Evolutionary conservation across 37 sponge, comb jelly and placozoan species (phyloP).

Genomic region (Axinella damicornis): DNA sequence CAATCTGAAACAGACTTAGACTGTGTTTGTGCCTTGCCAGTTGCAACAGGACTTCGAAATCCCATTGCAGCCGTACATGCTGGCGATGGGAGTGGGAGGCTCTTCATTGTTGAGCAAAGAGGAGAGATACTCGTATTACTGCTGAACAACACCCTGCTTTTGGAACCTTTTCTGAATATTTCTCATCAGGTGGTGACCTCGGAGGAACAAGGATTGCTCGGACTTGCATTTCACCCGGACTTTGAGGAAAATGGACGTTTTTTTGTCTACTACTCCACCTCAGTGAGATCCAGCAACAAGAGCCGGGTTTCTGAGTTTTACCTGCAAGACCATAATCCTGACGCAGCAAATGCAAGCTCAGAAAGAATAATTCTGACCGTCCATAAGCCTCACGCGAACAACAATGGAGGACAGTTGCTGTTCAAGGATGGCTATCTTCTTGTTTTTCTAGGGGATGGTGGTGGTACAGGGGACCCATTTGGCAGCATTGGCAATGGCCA

Average conservation of each 20-base stretch:
- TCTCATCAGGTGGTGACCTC: slow-evolving; percentile 22
- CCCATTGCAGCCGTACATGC: slow-evolving; percentile 64
- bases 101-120: slow-evolving; percentile 84
- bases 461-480: slow-evolving; percentile 66
- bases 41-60: slow-evolving; percentile 59
- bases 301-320: slow-evolving; percentile 59
- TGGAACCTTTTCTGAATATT: slow-evolving; percentile 74
- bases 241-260: slow-evolving; percentile 58
- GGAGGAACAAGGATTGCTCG: slow-evolving; percentile 83
- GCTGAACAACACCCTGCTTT: slow-evolving; percentile 27
- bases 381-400: slow-evolving; percentile 66
- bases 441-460: slow-evolving; percentile 84
- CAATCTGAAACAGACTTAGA: background rate
- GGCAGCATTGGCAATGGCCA: slow-evolving; percentile 47
- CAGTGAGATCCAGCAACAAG: background rate
- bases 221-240: slow-evolving; percentile 82
- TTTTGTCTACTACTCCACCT: slow-evolving; percentile 68
- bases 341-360: slow-evolving; percentile 17
- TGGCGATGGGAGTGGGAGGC: slow-evolving; percentile 63
- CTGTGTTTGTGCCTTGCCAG: slow-evolving; percentile 72
- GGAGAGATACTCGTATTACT: slow-evolving; percentile 59
- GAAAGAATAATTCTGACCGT: slow-evolving; percentile 62
- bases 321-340: background rate
- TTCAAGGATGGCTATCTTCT: slow-evolving; percentile 72
- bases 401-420: slow-evolving; percentile 86